Conservation (phyloP, 2,113 vertebrate genomes). For the Turnix velox region DNA sequence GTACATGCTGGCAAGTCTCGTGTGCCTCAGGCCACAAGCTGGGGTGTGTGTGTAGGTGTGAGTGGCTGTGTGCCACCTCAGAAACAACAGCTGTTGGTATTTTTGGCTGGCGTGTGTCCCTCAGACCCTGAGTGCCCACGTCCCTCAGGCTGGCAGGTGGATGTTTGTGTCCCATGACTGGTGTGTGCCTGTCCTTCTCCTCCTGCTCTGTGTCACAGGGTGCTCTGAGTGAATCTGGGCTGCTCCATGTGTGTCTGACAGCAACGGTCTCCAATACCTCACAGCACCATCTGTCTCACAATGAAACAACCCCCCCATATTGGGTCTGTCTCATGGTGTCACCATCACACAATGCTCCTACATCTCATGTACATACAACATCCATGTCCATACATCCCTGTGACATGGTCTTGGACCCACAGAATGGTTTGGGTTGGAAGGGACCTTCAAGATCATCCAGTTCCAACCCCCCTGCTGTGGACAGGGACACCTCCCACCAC, state of each 20-base stretch:
- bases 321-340: not conserved
- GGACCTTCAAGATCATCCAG: too few relatives aligned
- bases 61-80: not conserved
- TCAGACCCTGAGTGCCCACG: not conserved
- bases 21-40: not conserved
- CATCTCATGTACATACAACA: fast-evolving
- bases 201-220: fast-evolving
- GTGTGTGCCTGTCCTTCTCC: not conserved
- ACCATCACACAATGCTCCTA: not conserved
- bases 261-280: not conserved
- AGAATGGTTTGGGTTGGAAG: too few relatives aligned
- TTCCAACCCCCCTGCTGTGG: fast-evolving
- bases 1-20: fast-evolving
- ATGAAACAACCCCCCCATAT: not conserved
- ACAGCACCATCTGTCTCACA: not conserved
- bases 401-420: fast-evolving
- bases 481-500: not conserved
- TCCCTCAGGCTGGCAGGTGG: not conserved
- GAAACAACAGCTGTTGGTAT: not conserved
- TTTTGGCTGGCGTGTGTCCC: not conserved
- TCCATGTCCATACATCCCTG: fast-evolving
- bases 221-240: not conserved
- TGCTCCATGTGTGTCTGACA: not conserved
- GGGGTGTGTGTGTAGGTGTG: not conserved
- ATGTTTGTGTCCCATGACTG: not conserved